Evolutionary conservation across 2,888 invertebrate species (phyloP).

Genomic region (Calameuta idolon): DNA sequence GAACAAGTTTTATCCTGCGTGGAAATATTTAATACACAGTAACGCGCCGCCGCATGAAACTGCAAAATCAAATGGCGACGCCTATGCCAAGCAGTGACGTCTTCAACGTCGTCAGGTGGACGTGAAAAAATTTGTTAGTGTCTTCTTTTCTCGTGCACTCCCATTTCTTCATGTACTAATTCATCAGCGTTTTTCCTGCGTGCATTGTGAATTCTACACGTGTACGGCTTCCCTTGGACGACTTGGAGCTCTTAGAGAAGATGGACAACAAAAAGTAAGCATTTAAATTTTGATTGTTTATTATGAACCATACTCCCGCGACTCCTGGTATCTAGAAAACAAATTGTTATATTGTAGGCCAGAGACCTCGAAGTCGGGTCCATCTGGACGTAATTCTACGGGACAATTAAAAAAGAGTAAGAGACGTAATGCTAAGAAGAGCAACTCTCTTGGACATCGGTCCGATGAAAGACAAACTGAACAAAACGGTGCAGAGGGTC

Average conservation of each 20-base stretch:
- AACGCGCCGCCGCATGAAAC: neutral
- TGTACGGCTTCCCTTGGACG: neutral
- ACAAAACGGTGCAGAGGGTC: conserved; percentile 29
- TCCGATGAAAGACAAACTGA: conserved; percentile 31
- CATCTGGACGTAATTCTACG: conserved; percentile 2
- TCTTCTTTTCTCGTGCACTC: neutral
- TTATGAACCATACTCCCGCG: neutral
- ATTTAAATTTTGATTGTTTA: neutral
- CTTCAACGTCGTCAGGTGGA: neutral
- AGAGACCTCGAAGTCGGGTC: neutral
- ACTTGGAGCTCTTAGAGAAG: neutral
- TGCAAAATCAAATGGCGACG: neutral
- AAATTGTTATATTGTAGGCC: neutral
- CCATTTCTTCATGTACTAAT: neutral
- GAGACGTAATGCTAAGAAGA: conserved; percentile 4
- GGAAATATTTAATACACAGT: neutral
- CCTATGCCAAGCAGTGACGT: neutral
- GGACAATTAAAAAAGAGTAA: conserved; percentile 5
- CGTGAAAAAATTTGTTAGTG: neutral
- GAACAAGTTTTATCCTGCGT: neutral
- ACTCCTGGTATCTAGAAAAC: neutral
- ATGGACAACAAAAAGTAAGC: conserved; percentile 7
- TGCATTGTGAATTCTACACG: neutral
- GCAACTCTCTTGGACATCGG: conserved; percentile 29
- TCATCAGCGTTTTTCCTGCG: neutral